Conservation (phyloP, 2,797 vertebrate genomes). For the Sebastolobus altivelis region DNA sequence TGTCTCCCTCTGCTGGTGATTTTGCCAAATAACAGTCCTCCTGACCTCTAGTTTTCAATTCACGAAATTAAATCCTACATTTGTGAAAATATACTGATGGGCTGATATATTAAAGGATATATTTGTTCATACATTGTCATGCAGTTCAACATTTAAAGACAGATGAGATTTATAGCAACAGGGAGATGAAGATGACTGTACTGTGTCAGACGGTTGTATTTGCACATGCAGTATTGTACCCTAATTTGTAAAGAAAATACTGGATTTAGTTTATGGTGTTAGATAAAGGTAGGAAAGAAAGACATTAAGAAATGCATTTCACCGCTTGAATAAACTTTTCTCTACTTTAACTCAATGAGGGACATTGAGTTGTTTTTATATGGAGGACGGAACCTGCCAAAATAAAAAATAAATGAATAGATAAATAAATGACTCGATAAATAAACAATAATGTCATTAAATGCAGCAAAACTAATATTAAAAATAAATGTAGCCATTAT, state of each 20-base stretch:
- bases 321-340: background rate
- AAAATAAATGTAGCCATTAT: too few relatives aligned
- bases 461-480: rapidly evolving
- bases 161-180: background rate
- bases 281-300: background rate
- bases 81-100: too few relatives aligned
- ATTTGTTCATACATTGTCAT: background rate
- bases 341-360: too few relatives aligned
- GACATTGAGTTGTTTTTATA: background rate
- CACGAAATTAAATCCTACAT: background rate
- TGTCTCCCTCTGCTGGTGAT: slow-evolving; percentile 57
- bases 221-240: background rate
- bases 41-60: background rate
- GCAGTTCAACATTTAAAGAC: background rate
- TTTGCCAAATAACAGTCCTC: background rate
- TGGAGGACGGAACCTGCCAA: too few relatives aligned
- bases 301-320: background rate
- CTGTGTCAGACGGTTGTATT: background rate
- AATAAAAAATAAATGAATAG: too few relatives aligned
- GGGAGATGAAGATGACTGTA: background rate
- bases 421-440: too few relatives aligned
- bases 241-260: background rate
- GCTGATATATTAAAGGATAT: background rate
- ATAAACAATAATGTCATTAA: too few relatives aligned
- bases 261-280: background rate